A percentile compares a stretch with the other conserved stretches of the same genome.
phyloP scores from a whole-genome alignment of 2,797 vertebrate genomes.

The Malacoraja senta region DNA sequence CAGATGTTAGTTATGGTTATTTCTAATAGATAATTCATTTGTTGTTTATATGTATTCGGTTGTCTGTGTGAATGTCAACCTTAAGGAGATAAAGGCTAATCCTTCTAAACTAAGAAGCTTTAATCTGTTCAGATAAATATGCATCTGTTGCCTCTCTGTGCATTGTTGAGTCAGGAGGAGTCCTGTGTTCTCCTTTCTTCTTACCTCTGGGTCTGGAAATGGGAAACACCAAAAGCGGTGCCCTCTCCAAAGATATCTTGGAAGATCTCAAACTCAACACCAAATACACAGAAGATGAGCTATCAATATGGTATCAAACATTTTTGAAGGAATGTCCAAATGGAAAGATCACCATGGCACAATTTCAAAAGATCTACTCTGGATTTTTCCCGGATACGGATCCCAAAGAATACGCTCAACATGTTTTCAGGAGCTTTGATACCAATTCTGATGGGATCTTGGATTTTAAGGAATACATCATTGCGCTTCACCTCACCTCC shows the following conservation, averaged over 20 bases:
- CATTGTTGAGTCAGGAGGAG: conserved; percentile 31
- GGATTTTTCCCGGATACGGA: conserved; percentile 83
- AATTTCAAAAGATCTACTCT: conserved; percentile 84
- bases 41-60: not conserved
- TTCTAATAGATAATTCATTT: conserved; percentile 1
- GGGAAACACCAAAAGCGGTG: conserved; percentile 80
- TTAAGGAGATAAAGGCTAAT: conserved; percentile 4
- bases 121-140: conserved; percentile 10
- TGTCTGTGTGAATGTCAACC: conserved; percentile 22
- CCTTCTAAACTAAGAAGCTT: conserved; percentile 5
- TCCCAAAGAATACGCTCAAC: conserved; percentile 75
- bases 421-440: conserved; percentile 91
- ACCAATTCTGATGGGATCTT: conserved; percentile 80
- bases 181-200: not conserved
- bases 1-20: not conserved
- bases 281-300: conserved; percentile 73
- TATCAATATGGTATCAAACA: conserved; percentile 78
- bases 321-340: conserved; percentile 81
- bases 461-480: conserved; percentile 88
- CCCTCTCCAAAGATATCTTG: conserved; percentile 78
- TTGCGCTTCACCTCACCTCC: conserved; percentile 83
- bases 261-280: conserved; percentile 83
- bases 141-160: conserved; percentile 50
- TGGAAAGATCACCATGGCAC: conserved; percentile 71
- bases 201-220: conserved; percentile 50